phyloP scores from a whole-genome alignment of 2,888 invertebrate species.

The Mamestra brassicae region DNA sequence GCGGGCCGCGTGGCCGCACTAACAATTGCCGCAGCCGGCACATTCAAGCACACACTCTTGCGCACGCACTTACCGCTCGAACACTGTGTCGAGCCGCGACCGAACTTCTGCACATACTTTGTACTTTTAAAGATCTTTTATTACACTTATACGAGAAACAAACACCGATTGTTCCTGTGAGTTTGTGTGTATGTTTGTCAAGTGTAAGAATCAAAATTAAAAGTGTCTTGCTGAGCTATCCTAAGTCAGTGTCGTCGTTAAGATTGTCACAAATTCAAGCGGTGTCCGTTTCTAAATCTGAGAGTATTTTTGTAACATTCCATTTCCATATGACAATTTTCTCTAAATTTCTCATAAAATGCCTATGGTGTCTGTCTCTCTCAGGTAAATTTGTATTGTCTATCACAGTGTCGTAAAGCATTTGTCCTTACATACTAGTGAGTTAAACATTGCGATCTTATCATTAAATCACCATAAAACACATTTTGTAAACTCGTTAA shows the following conservation, averaged over 20 bases:
- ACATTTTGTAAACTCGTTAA: conserved; percentile 87
- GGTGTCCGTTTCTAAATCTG: conserved; percentile 72
- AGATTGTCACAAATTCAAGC: conserved; percentile 70
- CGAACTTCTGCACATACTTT: conserved; percentile 90
- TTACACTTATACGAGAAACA: conserved; percentile 67
- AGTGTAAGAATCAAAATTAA: conserved; percentile 22
- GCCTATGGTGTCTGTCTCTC: conserved; percentile 85
- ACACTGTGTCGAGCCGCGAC: conserved; percentile 79
- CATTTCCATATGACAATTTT: conserved; percentile 72
- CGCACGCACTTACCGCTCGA: conserved; percentile 73
- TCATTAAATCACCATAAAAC: conserved; percentile 88
- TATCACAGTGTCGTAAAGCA: conserved; percentile 90
- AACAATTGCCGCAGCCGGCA: conserved; percentile 64
- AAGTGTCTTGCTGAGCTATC: conserved; percentile 9
- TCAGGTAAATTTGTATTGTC: conserved; percentile 87
- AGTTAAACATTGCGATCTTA: conserved; percentile 89
- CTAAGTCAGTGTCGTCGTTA: conserved; percentile 8
- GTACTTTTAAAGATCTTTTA: conserved; percentile 79
- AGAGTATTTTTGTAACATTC: conserved; percentile 77
- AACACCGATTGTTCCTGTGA: conserved; percentile 69
- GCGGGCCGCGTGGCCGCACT: conserved; percentile 78
- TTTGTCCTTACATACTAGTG: conserved; percentile 91
- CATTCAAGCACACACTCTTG: conserved; percentile 66
- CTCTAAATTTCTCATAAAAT: conserved; percentile 78
- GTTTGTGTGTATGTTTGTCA: conserved; percentile 34